Conservation (phyloP, 2,113 vertebrate species). For the Romanogobio albipinnatus region DNA sequence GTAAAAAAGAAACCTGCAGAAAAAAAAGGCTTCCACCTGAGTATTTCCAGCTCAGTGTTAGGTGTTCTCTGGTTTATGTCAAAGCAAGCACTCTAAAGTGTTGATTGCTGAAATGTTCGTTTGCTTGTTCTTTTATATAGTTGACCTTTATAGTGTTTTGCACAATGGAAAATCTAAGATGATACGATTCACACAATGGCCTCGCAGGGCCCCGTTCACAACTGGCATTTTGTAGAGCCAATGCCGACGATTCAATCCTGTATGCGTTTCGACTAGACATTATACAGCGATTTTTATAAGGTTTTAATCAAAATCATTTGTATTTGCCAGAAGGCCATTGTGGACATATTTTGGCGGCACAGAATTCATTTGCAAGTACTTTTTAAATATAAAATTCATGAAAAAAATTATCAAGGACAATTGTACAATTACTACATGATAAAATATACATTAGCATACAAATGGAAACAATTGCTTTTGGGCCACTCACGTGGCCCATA, state of each 20-base stretch:
- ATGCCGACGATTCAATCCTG: background rate
- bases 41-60: slow-evolving; percentile 24
- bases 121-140: slow-evolving; percentile 14
- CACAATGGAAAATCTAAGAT: background rate
- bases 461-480: background rate
- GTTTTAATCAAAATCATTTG: background rate
- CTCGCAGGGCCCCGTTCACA: background rate
- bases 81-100: slow-evolving; percentile 20
- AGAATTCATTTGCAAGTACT: too few relatives aligned
- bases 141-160: background rate
- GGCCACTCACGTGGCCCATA: background rate
- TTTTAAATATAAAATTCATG: too few relatives aligned
- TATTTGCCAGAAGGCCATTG: background rate
- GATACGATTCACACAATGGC: background rate
- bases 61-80: background rate
- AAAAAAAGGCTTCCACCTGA: slow-evolving; percentile 33
- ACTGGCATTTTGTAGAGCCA: background rate
- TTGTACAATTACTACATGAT: slow-evolving; percentile 62
- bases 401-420: background rate
- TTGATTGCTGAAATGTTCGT: slow-evolving; percentile 25
- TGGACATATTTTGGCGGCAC: too few relatives aligned
- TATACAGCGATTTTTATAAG: background rate
- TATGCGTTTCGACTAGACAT: background rate
- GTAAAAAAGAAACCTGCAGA: slow-evolving; percentile 43
- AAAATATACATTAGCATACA: slow-evolving; percentile 62